Percentiles rank a stretch among this genome's conserved stretches.
Conservation (phyloP, 1,140 invertebrate genomes). For the Ladona fulva region DNA sequence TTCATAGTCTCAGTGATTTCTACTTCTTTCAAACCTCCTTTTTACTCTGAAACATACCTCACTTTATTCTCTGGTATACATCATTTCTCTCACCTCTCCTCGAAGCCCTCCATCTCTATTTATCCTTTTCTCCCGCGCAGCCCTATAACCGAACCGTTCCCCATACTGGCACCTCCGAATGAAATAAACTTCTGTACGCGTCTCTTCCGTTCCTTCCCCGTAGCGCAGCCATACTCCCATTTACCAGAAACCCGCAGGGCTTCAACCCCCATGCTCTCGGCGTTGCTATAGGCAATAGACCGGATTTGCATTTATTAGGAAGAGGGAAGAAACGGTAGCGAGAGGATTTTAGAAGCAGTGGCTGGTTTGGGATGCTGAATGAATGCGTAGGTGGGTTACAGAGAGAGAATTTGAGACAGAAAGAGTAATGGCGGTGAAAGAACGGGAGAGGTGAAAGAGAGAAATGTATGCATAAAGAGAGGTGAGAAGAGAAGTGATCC, state of each 20-base stretch:
- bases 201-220: not conserved
- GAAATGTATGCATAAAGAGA: not conserved
- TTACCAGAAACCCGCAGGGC: not conserved
- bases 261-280: not conserved
- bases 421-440: not conserved
- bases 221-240: not conserved
- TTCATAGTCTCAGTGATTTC: too few species aligned
- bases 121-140: not conserved
- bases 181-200: not conserved
- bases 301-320: constrained; percentile 9
- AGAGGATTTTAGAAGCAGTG: too few species aligned
- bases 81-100: not conserved
- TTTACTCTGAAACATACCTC: too few species aligned
- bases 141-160: not conserved
- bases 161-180: not conserved
- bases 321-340: not conserved
- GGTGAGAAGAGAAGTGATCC: not conserved
- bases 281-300: not conserved
- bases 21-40: too few species aligned
- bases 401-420: too few species aligned
- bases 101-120: not conserved
- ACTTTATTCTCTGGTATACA: not conserved
- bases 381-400: not conserved
- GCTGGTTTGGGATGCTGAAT: not conserved
- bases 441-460: not conserved